phyloP scores from a whole-genome alignment of 1,140 invertebrate genomes.

The Proales similis region DNA sequence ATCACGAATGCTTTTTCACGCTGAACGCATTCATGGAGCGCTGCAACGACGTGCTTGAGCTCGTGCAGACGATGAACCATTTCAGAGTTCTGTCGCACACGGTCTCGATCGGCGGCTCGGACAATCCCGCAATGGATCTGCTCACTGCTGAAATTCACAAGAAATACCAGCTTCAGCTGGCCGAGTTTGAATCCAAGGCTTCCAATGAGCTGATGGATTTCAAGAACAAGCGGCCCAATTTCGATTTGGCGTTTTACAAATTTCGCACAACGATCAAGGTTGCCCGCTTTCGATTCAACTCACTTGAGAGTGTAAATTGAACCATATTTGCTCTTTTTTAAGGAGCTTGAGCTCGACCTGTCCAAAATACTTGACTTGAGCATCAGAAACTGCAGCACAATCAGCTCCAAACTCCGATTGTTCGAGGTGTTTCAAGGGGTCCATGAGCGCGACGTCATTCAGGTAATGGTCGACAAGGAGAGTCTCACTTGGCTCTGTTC shows the following conservation, averaged over 20 bases:
- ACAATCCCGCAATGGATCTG: constrained; percentile 48
- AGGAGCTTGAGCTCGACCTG: constrained; percentile 28
- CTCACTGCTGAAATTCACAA: constrained; percentile 51
- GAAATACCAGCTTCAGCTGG: constrained; percentile 47
- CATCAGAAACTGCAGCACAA: constrained; percentile 40
- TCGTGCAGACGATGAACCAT: constrained; percentile 51
- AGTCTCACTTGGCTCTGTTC: neutral
- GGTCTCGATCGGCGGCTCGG: constrained; percentile 51
- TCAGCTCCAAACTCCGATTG: constrained; percentile 47
- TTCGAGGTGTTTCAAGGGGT: constrained; percentile 53
- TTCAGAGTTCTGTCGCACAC: constrained; percentile 50
- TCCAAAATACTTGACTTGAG: constrained; percentile 28
- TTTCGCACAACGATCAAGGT: constrained; percentile 52
- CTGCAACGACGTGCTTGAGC: constrained; percentile 52
- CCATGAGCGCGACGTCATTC: constrained; percentile 49
- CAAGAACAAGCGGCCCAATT: constrained; percentile 38
- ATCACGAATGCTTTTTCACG: constrained; percentile 49
- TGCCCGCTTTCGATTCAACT: too few relatives aligned
- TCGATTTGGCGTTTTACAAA: constrained; percentile 51
- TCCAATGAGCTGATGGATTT: constrained; percentile 34
- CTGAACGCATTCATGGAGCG: constrained; percentile 54
- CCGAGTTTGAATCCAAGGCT: constrained; percentile 40
- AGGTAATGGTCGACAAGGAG: constrained; percentile 38
- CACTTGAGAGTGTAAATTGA: neutral
- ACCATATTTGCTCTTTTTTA: neutral